Base-by-base conservation (phyloP, 2,888 invertebrate species). In the Drosophila formosana region DNA sequence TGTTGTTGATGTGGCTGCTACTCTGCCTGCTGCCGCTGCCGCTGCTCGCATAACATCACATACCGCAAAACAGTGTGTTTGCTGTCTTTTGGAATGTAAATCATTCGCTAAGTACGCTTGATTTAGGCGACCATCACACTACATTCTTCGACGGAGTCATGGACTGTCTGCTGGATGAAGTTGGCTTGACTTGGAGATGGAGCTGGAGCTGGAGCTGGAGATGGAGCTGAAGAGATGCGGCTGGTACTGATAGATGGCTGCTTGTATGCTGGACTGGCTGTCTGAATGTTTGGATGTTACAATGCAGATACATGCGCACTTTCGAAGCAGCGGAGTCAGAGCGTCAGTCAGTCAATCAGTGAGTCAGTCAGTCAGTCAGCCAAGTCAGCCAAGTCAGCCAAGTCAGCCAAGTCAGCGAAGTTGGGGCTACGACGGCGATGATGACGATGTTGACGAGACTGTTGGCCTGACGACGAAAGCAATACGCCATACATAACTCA, bases 41-140 rank as follows among this genome's bases (percentile, higher is more conserved):
- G 80, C 72, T 78, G 79, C 88, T 83, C 89, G 88, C 91, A 90
- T 90, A 91, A 84, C 90, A 90, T 90, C 89, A 91, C 91, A 91
- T 91, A 90, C 90, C 82, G 81, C 82, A 83, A 85, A 90, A 88
- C 90, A 90, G 90, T 88, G 90, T 90, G 90, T 90, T 90, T 90
- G 90, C 91, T 91, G 91, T 91, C 89, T 90, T 90, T 88, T 83
- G 91, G 91, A 91, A 91, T 91, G 91, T 91, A 91, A 91, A 91
- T 91, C 91, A 91, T 91, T 90, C 88, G 90, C 84, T 91, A 91
- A 91, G 91, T 91, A 88, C 85, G 90, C 90, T 89, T 90, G 91
- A 90, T 91, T 91, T 91, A 90, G 90, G 90, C 90, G 90, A 90
- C 90, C 90, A 84, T 82, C 88, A 83, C 85, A 86, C 88, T 86